These are phyloP conservation scores for Ooceraea biroi DNA, from an alignment of 1,140 invertebrate genomes.

Conservation along the genomic window DNA sequence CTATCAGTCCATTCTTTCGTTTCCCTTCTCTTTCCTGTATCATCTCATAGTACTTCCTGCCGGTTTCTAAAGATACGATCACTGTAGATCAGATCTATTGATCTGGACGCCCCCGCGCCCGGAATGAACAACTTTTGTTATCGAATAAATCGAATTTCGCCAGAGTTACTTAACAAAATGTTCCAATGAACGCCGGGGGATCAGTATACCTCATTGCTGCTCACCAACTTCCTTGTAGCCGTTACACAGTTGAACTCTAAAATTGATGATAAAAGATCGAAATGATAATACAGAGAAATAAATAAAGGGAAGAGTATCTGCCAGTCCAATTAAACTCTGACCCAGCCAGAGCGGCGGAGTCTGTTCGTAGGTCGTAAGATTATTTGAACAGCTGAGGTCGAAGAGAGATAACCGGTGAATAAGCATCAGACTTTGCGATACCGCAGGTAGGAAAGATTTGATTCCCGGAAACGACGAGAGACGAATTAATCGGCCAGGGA, in stretches of 20 bases:
- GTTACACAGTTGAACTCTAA: not conserved
- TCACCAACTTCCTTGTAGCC: not conserved
- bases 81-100: not conserved
- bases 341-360: constrained; percentile 6
- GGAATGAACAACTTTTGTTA: not conserved
- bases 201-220: not conserved
- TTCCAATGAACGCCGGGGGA: not conserved
- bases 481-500: constrained; percentile 53
- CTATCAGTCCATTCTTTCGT: constrained; percentile 32
- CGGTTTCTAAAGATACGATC: not conserved
- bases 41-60: not conserved
- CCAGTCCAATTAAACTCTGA: constrained; percentile 54
- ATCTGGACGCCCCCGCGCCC: not conserved
- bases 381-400: constrained; percentile 51
- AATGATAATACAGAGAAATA: constrained; percentile 36
- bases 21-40: not conserved
- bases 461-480: constrained; percentile 53
- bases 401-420: constrained; percentile 47
- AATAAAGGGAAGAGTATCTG: not conserved
- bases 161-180: not conserved
- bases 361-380: constrained; percentile 41
- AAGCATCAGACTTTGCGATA: constrained; percentile 46
- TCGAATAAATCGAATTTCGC: not conserved
- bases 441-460: constrained; percentile 33
- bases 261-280: constrained; percentile 26